Base-by-base conservation (phyloP, 2,797 vertebrate species). In the Danio kyathit region DNA sequence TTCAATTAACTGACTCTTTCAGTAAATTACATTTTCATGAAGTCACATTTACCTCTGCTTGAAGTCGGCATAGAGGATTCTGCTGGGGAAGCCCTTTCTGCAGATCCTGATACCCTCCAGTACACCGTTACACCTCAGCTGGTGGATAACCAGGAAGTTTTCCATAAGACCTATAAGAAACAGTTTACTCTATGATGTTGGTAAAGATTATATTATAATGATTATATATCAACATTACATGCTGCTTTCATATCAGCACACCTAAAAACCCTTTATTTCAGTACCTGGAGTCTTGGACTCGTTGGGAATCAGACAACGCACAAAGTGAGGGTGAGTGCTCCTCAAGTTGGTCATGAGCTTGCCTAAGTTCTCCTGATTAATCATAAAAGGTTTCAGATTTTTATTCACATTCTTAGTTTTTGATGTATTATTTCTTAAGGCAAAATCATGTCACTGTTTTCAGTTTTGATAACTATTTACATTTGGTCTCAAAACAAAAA, bases 281-380 rank as follows among this genome's bases (percentile, higher is more conserved):
- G 81, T 94, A 97, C 96, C 96, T 88, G 96, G 96, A 83, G 94
- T 96, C 91, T 97, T 97, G 0, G 95, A 94, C 89, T 97, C 96
- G 87, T 97, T 97, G 74, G 96, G 96, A 76, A 97, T 97, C 89
- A 97, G 86, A 43, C 96, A 97, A 6, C 96, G 95, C 74, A 97
- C 96, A 94, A 97, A 97, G 87, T 97, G 96, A 73, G 95, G 96
- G 43, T 96, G 96, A 0, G 96, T 97, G 85, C 94, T 95, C 83
- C 90, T 93, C 85, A 97, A 61, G 83, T 96, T 97, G 2, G 93
- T 89, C 96, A 96, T 97, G 89, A 97, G 92, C 84, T 97, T 97
- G 79, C 95, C 96, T 86, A 97, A 91, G 88, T 97, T 97, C 88
- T 97, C 96, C 95, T 97, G 84, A 74, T 64, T 86, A 80, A 82